Evolutionary conservation across 1,140 invertebrate species (phyloP).

Genomic region (Hypsibius dujardini): DNA sequence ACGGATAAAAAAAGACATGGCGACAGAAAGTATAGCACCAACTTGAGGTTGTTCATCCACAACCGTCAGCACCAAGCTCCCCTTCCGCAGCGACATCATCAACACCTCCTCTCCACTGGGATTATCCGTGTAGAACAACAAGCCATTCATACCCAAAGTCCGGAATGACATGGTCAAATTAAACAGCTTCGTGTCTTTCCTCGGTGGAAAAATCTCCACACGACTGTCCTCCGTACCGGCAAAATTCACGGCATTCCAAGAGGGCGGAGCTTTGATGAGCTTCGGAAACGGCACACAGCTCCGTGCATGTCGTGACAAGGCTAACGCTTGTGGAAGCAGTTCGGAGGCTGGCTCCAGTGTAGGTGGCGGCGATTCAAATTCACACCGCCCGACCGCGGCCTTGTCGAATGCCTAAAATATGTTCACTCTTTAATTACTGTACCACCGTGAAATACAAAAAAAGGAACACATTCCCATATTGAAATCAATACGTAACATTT

Average conservation of each 20-base stretch:
- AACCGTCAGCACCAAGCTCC: background rate
- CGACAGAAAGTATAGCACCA: background rate
- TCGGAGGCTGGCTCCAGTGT: background rate
- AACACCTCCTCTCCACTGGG: background rate
- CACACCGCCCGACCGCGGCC: slow-evolving; percentile 9
- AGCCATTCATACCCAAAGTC: background rate
- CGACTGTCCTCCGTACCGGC: background rate
- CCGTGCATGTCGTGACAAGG: background rate
- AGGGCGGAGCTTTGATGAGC: background rate
- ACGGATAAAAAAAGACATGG: background rate
- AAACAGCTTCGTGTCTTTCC: slow-evolving; percentile 12
- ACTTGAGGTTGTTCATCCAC: background rate
- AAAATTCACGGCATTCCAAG: background rate
- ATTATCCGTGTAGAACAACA: background rate
- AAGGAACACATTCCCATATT: no score
- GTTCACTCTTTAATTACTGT: no score
- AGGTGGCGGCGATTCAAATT: background rate
- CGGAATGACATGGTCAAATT: slow-evolving; percentile 7
- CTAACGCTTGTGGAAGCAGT: background rate
- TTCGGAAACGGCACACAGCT: slow-evolving; percentile 1
- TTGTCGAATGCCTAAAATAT: background rate
- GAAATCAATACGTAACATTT: no score
- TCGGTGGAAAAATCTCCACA: background rate
- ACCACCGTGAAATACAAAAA: no score
- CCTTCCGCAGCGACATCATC: background rate